Conservation (phyloP, 2,797 vertebrate species). For the Selene dorsalis region DNA sequence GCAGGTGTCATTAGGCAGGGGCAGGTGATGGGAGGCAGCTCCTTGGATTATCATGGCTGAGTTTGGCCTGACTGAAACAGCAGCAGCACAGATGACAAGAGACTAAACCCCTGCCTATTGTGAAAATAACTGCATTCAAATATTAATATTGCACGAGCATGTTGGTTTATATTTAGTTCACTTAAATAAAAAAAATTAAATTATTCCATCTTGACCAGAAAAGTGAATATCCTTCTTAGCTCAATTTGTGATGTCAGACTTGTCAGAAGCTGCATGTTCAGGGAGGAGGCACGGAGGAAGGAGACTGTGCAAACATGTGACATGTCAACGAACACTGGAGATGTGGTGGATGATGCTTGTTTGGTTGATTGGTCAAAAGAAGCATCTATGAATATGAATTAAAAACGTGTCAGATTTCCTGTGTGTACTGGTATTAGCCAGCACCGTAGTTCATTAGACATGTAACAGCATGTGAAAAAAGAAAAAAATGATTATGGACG, state of each 20-base stretch:
- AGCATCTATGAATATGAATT: constrained; percentile 61
- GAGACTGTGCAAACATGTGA: constrained; percentile 41
- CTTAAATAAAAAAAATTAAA: too few relatives aligned
- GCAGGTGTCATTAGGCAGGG: constrained; percentile 53
- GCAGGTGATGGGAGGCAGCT: constrained; percentile 55
- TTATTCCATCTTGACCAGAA: constrained; percentile 1
- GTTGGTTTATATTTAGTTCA: neutral
- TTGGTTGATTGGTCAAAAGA: constrained; percentile 41
- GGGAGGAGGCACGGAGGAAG: constrained; percentile 25
- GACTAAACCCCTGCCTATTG: neutral
- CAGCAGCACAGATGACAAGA: constrained; percentile 1
- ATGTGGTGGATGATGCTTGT: constrained; percentile 61
- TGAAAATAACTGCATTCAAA: constrained; percentile 16
- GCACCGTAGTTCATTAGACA: neutral
- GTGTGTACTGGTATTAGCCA: neutral
- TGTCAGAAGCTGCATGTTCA: constrained; percentile 37
- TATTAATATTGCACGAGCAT: neutral
- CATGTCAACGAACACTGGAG: constrained; percentile 68
- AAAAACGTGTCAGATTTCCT: constrained; percentile 34
- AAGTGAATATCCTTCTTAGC: constrained; percentile 6
- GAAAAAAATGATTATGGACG: neutral
- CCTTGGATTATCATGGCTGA: constrained; percentile 43
- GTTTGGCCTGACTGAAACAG: constrained; percentile 20
- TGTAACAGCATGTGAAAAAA: neutral
- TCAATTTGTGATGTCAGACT: constrained; percentile 16